These are phyloP conservation scores for Eubasilissa regina DNA, from an alignment of 1,140 invertebrate genomes.

Conservation along the genomic window DNA sequence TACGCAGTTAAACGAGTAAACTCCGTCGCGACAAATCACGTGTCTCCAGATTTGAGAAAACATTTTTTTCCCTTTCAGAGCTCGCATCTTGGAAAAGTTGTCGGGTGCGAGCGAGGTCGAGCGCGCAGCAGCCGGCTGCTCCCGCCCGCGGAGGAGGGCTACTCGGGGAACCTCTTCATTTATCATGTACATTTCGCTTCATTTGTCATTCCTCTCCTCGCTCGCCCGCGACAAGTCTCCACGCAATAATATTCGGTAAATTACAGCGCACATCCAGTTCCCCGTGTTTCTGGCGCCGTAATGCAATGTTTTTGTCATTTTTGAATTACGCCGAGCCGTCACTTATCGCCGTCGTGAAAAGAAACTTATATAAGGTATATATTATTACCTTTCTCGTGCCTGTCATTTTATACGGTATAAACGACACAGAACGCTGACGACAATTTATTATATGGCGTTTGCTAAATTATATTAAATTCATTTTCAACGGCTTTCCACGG, in stretches of 20 bases:
- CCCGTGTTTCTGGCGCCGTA: slow-evolving; percentile 5
- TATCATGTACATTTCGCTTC: slow-evolving; percentile 59
- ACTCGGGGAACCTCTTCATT: slow-evolving; percentile 57
- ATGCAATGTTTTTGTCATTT: slow-evolving; percentile 60
- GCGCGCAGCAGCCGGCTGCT: neutral
- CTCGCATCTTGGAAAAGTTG: neutral
- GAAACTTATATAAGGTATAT: slow-evolving; percentile 49
- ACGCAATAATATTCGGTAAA: slow-evolving; percentile 43
- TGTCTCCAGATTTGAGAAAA: slow-evolving; percentile 12
- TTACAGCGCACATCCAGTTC: slow-evolving; percentile 41
- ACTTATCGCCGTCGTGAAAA: slow-evolving; percentile 47
- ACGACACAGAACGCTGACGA: slow-evolving; percentile 5
- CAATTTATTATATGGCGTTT: slow-evolving; percentile 20
- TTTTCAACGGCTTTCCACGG: too few species aligned
- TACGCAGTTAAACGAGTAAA: neutral
- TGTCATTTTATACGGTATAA: slow-evolving; percentile 7
- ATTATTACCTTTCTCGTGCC: slow-evolving; percentile 26
- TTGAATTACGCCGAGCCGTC: slow-evolving; percentile 53
- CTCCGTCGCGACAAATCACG: slow-evolving; percentile 6
- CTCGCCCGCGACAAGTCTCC: slow-evolving; percentile 7
- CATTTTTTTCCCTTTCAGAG: neutral
- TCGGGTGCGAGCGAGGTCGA: neutral
- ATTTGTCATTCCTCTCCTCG: slow-evolving; percentile 54
- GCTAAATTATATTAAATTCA: too few species aligned
- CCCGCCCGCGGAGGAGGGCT: neutral